A percentile compares a stretch with the other conserved stretches of the same genome.
These are phyloP conservation scores for Neomorphus geoffroyi DNA, from an alignment of 2,797 vertebrate species.

Conservation along the genomic window DNA sequence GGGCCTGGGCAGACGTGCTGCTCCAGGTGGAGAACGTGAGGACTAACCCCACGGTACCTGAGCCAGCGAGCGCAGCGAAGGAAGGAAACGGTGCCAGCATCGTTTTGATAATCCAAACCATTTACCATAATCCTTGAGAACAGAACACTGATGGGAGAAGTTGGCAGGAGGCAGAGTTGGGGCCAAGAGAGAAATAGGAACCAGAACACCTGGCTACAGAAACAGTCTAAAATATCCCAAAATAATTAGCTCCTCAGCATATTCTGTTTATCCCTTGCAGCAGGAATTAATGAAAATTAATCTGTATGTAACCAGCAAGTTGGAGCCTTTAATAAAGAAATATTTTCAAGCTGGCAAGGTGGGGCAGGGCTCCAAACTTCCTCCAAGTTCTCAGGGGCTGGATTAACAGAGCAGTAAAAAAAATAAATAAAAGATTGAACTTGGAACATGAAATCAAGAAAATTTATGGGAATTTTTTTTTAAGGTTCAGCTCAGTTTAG, in stretches of 20 bases:
- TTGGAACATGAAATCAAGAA: not conserved
- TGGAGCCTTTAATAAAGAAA: not conserved
- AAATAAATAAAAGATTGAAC: rapidly evolving
- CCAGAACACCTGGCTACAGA: slow-evolving; percentile 36
- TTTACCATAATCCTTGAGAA: not conserved
- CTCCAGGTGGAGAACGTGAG: not conserved
- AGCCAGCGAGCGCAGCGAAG: not conserved
- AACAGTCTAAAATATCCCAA: not conserved
- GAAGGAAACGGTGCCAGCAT: not conserved
- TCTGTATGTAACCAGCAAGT: not conserved
- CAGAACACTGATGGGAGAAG: not conserved
- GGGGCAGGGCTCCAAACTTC: not conserved
- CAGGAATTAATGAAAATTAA: not conserved
- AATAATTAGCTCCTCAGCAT: not conserved
- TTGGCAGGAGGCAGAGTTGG: not conserved
- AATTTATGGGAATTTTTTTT: not conserved
- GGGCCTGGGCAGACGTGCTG: not conserved
- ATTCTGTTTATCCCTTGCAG: not conserved
- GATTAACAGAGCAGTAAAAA: not conserved
- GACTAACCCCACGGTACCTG: not conserved
- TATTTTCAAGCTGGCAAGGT: not conserved
- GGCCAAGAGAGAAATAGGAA: slow-evolving; percentile 32
- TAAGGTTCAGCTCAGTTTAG: not conserved
- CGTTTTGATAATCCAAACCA: not conserved
- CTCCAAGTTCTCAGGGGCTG: not conserved